These are phyloP conservation scores for Emys orbicularis DNA, from an alignment of 2,797 vertebrate species.

Conservation along the genomic window DNA sequence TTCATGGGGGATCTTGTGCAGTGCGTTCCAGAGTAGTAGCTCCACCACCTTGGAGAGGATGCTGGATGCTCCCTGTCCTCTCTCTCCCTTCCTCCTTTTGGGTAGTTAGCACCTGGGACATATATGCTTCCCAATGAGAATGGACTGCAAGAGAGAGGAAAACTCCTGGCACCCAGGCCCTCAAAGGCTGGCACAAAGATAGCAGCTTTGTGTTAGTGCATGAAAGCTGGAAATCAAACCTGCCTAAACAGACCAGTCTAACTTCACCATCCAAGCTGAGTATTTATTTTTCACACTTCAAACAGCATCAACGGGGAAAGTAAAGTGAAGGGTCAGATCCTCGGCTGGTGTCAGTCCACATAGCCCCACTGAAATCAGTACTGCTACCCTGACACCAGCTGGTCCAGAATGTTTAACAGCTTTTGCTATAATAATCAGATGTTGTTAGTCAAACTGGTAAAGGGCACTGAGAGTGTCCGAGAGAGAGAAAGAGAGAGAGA, in stretches of 20 bases:
- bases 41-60: neutral
- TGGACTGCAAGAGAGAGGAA: neutral
- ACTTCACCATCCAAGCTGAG: neutral
- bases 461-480: neutral
- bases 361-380: neutral
- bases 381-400: neutral
- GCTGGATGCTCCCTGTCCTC: neutral
- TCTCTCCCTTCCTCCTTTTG: neutral
- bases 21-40: neutral
- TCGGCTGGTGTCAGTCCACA: neutral
- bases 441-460: neutral
- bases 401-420: neutral
- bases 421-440: neutral
- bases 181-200: neutral
- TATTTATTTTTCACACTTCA: neutral
- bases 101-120: neutral
- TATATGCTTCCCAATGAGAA: accelerated
- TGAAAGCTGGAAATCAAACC: neutral
- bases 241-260: too few relatives aligned
- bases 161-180: accelerated
- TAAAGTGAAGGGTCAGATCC: accelerated
- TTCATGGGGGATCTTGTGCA: neutral
- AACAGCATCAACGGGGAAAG: neutral
- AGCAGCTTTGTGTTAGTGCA: neutral
- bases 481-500: neutral